These are phyloP conservation scores for Pectinophora gossypiella DNA, from an alignment of 1,140 invertebrate species.

Conservation along the genomic window DNA sequence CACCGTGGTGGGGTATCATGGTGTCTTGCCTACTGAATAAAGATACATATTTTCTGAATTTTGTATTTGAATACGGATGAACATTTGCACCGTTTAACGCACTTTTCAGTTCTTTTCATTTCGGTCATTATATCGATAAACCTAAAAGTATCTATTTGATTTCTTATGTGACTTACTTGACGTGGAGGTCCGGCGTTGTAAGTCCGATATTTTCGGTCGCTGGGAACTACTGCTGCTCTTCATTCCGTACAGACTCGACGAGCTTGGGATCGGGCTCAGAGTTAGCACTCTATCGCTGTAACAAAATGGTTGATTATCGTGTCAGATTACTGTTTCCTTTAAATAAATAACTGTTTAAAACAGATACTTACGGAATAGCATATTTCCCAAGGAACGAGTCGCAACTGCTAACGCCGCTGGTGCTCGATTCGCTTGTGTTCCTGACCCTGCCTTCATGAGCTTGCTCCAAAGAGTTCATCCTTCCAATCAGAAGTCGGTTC, in stretches of 20 bases:
- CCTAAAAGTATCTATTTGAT: too few species aligned
- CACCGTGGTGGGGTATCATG: too few species aligned
- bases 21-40: too few species aligned
- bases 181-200: slow-evolving; percentile 70
- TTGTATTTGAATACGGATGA: too few species aligned
- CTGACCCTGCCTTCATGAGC: slow-evolving; percentile 70
- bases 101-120: too few species aligned
- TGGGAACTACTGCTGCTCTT: slow-evolving; percentile 47
- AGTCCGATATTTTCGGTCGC: slow-evolving; percentile 53
- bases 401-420: slow-evolving; percentile 86
- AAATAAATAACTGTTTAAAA: not conserved
- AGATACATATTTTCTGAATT: too few species aligned
- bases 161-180: slow-evolving; percentile 76
- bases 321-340: not conserved
- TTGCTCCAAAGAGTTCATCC: slow-evolving; percentile 62
- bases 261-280: slow-evolving; percentile 89
- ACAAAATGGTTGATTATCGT: not conserved
- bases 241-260: slow-evolving; percentile 78
- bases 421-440: slow-evolving; percentile 84
- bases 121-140: too few species aligned
- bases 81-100: too few species aligned
- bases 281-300: slow-evolving; percentile 81
- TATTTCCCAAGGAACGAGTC: slow-evolving; percentile 80
- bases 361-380: slow-evolving; percentile 69
- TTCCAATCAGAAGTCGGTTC: slow-evolving; percentile 46